Percentiles rank a stretch among this genome's conserved stretches.
phyloP scores from a whole-genome alignment of 1,140 invertebrate genomes.

The Caenorhabditis remanei region DNA sequence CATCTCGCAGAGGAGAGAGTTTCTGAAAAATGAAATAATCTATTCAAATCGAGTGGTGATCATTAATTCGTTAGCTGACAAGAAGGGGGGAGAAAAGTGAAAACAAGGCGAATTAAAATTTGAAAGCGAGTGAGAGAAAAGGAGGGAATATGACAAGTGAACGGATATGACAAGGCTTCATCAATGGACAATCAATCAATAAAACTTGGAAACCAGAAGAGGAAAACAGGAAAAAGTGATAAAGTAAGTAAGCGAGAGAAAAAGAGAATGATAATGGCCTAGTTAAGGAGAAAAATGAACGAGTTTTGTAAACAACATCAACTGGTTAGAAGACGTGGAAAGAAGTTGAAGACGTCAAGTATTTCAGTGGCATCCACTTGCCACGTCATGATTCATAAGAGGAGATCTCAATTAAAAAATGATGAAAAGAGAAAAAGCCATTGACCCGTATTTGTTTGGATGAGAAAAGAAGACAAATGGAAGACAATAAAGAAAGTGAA shows the following conservation, averaged over 20 bases:
- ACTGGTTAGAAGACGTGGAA: not conserved
- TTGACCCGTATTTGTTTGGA: slow-evolving; percentile 34
- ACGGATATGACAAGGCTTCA: slow-evolving; percentile 46
- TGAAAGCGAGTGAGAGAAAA: not conserved
- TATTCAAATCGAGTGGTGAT: not conserved
- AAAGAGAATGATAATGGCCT: slow-evolving; percentile 31
- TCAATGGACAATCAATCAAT: slow-evolving; percentile 40
- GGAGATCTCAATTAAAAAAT: not conserved
- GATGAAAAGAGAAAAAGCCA: not conserved
- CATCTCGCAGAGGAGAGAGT: slow-evolving; percentile 34
- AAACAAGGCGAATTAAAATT: slow-evolving; percentile 43
- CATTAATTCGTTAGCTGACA: slow-evolving; percentile 34
- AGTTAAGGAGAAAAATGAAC: not conserved
- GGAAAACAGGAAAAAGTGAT: slow-evolving; percentile 30
- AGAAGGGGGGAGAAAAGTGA: slow-evolving; percentile 9
- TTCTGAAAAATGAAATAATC: slow-evolving; percentile 15
- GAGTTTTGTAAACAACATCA: slow-evolving; percentile 31
- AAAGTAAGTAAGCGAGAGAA: slow-evolving; percentile 2
- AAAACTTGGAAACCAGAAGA: slow-evolving; percentile 35
- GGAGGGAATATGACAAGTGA: slow-evolving; percentile 18
- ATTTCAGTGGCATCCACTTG: not conserved
- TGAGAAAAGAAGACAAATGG: slow-evolving; percentile 5
- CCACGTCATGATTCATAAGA: slow-evolving; percentile 12
- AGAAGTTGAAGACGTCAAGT: slow-evolving; percentile 2
- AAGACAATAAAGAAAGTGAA: slow-evolving; percentile 35